phyloP scores from a whole-genome alignment of 2,797 vertebrate genomes.

The Gymnothorax reevesii region DNA sequence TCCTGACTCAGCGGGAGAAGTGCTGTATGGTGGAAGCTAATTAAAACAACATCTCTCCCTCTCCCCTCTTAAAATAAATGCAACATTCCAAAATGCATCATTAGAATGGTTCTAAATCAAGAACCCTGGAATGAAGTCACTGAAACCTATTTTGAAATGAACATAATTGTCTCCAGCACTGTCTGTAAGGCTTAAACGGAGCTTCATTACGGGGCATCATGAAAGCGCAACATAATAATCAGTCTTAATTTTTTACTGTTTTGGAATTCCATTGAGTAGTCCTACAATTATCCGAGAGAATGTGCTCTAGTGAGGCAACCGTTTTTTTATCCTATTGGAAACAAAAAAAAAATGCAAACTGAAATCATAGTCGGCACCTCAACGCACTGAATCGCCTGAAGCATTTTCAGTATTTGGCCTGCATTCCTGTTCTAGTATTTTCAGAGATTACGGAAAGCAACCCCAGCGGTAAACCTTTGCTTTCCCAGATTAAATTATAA shows the following conservation, averaged over 20 bases:
- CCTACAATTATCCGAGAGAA: not conserved
- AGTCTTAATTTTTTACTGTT: not conserved
- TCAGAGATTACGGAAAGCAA: constrained; percentile 2
- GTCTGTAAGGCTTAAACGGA: not conserved
- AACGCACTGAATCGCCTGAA: not conserved
- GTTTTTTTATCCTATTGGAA: not conserved
- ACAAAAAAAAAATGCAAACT: not conserved
- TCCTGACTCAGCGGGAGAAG: not conserved
- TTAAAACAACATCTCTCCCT: not conserved
- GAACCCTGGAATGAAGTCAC: not conserved
- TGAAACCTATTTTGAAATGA: not conserved
- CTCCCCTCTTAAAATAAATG: not conserved
- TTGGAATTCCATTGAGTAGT: constrained; percentile 6
- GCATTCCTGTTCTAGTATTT: constrained; percentile 16
- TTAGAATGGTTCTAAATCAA: not conserved
- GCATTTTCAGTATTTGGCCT: constrained; percentile 19
- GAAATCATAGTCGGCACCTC: not conserved
- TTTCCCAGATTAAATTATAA: constrained; percentile 23
- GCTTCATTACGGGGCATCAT: not conserved
- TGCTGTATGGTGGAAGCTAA: not conserved
- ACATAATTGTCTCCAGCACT: not conserved
- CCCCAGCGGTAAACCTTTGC: constrained; percentile 1
- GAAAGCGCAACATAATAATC: not conserved
- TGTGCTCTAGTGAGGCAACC: not conserved
- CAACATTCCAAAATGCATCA: not conserved